Conservation (phyloP, 2,888 invertebrate species). For the Elegia similella region DNA sequence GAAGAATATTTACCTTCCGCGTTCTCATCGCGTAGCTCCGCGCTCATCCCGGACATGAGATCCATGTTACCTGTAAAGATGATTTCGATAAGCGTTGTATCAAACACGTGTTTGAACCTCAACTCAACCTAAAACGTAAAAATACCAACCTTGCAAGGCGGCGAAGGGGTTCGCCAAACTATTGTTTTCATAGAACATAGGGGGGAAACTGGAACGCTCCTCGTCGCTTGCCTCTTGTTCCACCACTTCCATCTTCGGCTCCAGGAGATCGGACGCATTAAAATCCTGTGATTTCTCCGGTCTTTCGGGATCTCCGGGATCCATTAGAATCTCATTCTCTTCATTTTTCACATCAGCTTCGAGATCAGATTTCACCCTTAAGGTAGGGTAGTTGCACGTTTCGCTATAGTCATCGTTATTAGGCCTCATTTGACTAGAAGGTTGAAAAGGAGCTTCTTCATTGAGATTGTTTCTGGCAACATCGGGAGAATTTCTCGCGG, state of each 20-base stretch:
- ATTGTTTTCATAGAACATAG: slow-evolving; percentile 70
- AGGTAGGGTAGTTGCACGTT: slow-evolving; percentile 71
- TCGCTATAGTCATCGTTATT: slow-evolving; percentile 80
- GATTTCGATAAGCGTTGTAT: neutral
- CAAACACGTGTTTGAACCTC: neutral
- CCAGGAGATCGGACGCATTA: slow-evolving; percentile 72
- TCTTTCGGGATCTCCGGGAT: slow-evolving; percentile 68
- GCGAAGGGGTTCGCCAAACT: slow-evolving; percentile 76
- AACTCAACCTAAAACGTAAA: neutral
- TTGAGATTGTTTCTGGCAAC: slow-evolving; percentile 81
- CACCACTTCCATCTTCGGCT: slow-evolving; percentile 88
- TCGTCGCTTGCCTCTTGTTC: slow-evolving; percentile 87
- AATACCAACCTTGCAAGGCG: slow-evolving; percentile 61
- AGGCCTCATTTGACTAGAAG: slow-evolving; percentile 82
- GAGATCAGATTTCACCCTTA: slow-evolving; percentile 81
- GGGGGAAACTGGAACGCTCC: slow-evolving; percentile 75
- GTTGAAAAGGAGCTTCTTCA: slow-evolving; percentile 79
- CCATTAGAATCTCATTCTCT: slow-evolving; percentile 72
- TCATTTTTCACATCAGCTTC: slow-evolving; percentile 77
- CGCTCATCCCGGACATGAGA: slow-evolving; percentile 68
- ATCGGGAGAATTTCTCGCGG: slow-evolving; percentile 78
- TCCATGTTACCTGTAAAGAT: slow-evolving; percentile 68
- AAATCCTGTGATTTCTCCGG: slow-evolving; percentile 70
- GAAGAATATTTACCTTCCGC: slow-evolving; percentile 67
- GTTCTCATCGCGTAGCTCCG: slow-evolving; percentile 72